phyloP scores from a whole-genome alignment of 2,797 vertebrate genomes.

The Xyrichtys novacula region DNA sequence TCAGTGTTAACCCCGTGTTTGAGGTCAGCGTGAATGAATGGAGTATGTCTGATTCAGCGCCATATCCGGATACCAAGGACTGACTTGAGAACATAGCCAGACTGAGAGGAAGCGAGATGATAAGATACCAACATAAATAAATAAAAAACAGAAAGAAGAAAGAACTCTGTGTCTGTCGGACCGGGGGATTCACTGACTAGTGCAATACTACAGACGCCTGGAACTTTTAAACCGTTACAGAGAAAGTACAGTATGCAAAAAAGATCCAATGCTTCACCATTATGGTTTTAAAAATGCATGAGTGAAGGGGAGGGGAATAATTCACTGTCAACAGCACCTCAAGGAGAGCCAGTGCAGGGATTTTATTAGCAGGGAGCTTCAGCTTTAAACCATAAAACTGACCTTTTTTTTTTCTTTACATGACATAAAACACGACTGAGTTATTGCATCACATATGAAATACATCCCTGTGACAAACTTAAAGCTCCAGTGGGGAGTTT shows the following conservation, averaged over 20 bases:
- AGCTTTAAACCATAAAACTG: no score
- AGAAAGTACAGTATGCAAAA: constrained; percentile 14
- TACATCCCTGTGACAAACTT: no score
- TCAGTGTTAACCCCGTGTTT: constrained; percentile 32
- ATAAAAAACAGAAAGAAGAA: background rate
- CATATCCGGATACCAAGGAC: background rate
- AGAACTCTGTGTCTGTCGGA: constrained; percentile 2
- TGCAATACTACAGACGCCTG: background rate
- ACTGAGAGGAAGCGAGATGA: constrained; percentile 3
- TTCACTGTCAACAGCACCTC: constrained; percentile 7
- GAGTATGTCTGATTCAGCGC: constrained; percentile 2
- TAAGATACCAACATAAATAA: background rate
- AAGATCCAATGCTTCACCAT: constrained; percentile 4
- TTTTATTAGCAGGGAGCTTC: background rate
- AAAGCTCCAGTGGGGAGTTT: no score
- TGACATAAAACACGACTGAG: background rate
- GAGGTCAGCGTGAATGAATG: constrained; percentile 19
- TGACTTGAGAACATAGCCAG: background rate
- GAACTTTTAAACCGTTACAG: constrained; percentile 19
- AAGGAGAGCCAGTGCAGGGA: background rate
- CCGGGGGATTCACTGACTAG: background rate
- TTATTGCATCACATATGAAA: background rate
- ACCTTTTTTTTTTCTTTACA: no score
- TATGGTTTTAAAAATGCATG: constrained; percentile 19
- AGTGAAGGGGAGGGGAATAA: constrained; percentile 11